Evolutionary conservation across 2,888 invertebrate species (phyloP).

Genomic region (Tachina lurida): DNA sequence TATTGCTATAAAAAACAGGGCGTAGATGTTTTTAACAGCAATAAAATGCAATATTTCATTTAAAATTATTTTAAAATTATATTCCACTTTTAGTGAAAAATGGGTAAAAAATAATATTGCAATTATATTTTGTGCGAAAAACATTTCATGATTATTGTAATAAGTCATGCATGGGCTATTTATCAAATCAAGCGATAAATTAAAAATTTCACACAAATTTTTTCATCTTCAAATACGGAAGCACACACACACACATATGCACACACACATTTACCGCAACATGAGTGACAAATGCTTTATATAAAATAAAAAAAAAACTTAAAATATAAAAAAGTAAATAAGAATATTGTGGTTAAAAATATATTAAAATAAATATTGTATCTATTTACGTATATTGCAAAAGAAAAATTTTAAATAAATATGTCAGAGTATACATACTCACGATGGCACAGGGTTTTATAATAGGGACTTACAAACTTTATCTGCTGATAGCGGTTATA

Average conservation of each 20-base stretch:
- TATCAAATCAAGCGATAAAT: slow-evolving; percentile 69
- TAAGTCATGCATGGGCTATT: slow-evolving; percentile 56
- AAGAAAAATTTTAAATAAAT: too few relatives aligned
- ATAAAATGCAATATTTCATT: too few relatives aligned
- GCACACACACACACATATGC: neutral
- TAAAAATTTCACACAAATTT: slow-evolving; percentile 42
- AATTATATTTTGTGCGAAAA: slow-evolving; percentile 8
- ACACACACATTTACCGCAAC: neutral
- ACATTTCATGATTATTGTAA: slow-evolving; percentile 47
- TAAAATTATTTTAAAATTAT: neutral
- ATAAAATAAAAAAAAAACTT: neutral
- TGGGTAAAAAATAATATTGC: neutral
- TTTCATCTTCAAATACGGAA: neutral
- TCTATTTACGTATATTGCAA: too few relatives aligned
- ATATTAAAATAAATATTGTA: neutral
- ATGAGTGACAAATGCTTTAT: slow-evolving; percentile 37
- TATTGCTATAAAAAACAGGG: too few relatives aligned
- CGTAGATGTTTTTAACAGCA: too few relatives aligned
- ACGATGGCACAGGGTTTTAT: too few relatives aligned
- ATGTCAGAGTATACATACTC: too few relatives aligned
- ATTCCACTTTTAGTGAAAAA: neutral
- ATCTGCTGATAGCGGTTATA: too few relatives aligned
- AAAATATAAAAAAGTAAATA: slow-evolving; percentile 7
- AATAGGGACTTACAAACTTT: too few relatives aligned
- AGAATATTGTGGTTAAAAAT: slow-evolving; percentile 43